phyloP scores from a whole-genome alignment of 2,888 invertebrate species.

The Acrocera orbiculus region DNA sequence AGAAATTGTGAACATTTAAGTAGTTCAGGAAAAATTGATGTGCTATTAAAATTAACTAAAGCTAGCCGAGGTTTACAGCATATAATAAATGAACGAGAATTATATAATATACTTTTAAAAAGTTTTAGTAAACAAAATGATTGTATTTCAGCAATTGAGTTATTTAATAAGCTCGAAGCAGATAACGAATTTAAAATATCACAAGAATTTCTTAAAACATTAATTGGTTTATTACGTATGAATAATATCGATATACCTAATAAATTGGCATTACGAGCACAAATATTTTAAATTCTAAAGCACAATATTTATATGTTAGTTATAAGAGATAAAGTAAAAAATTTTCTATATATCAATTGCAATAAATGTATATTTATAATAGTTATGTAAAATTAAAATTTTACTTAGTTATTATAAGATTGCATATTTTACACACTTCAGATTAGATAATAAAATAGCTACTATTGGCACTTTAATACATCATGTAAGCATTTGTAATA shows the following conservation, averaged over 20 bases:
- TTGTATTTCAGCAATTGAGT: conserved; percentile 20
- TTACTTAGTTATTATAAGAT: no score
- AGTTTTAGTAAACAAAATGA: conserved; percentile 23
- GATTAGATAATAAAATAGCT: no score
- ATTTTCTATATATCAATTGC: no score
- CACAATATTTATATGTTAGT: no score
- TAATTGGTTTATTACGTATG: conserved; percentile 23
- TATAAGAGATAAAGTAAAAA: no score
- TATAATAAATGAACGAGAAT: conserved; percentile 22
- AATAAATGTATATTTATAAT: no score
- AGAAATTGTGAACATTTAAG: conserved; percentile 35
- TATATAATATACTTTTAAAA: conserved; percentile 24
- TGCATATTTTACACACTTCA: no score
- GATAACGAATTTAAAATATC: conserved; percentile 24
- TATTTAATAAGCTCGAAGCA: conserved; percentile 24
- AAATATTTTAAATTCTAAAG: conserved; percentile 15
- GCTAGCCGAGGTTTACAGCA: conserved; percentile 23
- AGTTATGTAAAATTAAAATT: no score
- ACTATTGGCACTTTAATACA: no score
- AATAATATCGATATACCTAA: conserved; percentile 27
- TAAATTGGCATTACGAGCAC: conserved; percentile 24
- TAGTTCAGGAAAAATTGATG: conserved; percentile 20
- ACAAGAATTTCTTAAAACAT: conserved; percentile 20
- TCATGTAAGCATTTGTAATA: no score
- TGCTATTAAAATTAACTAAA: conserved; percentile 23